Evolutionary conservation across 2,797 vertebrate genomes (phyloP), one percentile per base, ranked within the genome.

Genomic region (Emys orbicularis): DNA sequence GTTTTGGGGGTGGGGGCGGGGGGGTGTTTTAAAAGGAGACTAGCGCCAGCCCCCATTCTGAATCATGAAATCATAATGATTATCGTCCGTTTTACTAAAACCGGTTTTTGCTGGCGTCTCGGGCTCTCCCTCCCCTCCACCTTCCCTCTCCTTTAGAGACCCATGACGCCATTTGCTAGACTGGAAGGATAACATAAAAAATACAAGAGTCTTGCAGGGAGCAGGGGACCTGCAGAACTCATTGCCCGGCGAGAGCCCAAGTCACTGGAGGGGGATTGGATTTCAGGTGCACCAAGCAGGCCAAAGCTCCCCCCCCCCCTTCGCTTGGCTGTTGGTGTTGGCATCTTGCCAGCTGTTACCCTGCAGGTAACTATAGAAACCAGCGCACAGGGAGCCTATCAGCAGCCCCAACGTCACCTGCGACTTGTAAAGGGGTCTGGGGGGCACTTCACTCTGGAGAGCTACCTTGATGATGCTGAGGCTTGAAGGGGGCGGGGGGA

Each of bases 311-410:
- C 37, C 83, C 52, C 52, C 57, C 15, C 34, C 34, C 68, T 57
- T 54, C 8, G 65, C 65, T 96, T 96, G 96, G 96, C 65, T 50
- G 79, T 89, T 86, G 77, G 80, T 91, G 80, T 94, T 90, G 92
- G 95, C 96, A 96, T 57, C 95, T 90, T 96, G 96, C 96, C 95
- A 92, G 53, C 84, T 76, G 89, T 90, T 76, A 93, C 90, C 90
- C 87, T 90, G 83, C 79, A 89, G 81, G 95, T 97, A 96, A 96
- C 96, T 96, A 96, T 97, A 96, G 95, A 91, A 97, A 97, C 87
- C 94, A 93, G 95, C 23, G 79, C 92, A 92, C 50, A 57, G 87
- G 50, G 61, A 94, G 37, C 83, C 93, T 96, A 96, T 94, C 93
- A 53, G 95, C 21, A 91, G 0, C 59, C 80, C 57, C 52, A 37